Conservation (phyloP, 2,113 vertebrate species). For the Cyprinodon brontotheroides region DNA sequence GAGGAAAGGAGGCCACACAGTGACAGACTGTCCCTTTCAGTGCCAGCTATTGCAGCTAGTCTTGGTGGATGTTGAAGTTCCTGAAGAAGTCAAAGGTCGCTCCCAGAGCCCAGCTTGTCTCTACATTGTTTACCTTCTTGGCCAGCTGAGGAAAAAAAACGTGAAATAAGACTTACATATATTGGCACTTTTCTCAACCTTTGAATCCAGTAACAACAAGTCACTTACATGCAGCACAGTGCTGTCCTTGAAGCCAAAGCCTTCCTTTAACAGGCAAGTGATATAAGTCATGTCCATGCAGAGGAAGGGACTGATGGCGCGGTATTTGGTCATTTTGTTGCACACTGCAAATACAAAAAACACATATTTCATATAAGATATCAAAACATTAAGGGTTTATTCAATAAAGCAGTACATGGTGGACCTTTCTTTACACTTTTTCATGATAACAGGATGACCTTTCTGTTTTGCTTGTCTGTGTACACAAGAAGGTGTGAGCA, state of each 20-base stretch:
- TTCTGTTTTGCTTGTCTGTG: constrained; percentile 62
- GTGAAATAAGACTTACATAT: constrained; percentile 26
- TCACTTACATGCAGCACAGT: constrained; percentile 88
- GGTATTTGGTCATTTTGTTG: constrained; percentile 91
- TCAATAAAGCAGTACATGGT: not conserved
- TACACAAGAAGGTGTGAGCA: constrained; percentile 64
- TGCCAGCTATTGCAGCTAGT: constrained; percentile 56
- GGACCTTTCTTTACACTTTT: constrained; percentile 39
- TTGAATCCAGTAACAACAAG: not conserved
- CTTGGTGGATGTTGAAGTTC: constrained; percentile 85
- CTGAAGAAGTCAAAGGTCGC: constrained; percentile 93
- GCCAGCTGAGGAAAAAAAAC: constrained; percentile 81
- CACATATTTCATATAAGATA: constrained; percentile 11
- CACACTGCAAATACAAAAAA: constrained; percentile 83
- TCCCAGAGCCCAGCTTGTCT: constrained; percentile 97
- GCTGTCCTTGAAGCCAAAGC: constrained; percentile 93
- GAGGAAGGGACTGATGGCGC: constrained; percentile 90
- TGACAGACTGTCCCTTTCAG: constrained; percentile 66
- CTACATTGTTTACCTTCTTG: constrained; percentile 97
- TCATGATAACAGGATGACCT: constrained; percentile 56
- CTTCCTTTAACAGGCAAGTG: constrained; percentile 93
- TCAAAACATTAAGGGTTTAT: constrained; percentile 5
- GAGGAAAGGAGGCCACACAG: constrained; percentile 56
- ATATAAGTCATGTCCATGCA: constrained; percentile 99
- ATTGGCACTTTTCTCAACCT: not conserved